Conservation (phyloP, 2,113 vertebrate genomes). For the Malurus cyaneus region DNA sequence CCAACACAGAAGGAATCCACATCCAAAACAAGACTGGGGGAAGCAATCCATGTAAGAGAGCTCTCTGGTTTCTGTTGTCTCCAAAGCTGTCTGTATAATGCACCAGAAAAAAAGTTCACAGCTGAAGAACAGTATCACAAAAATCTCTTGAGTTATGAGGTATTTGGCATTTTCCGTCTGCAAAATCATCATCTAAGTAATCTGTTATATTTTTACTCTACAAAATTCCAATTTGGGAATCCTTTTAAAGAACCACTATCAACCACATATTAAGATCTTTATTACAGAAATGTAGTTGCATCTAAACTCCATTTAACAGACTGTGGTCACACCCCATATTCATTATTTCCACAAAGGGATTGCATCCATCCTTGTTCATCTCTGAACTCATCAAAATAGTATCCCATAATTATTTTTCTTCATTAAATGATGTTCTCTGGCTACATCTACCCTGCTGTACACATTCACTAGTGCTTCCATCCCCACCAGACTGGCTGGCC, state of each 20-base stretch:
- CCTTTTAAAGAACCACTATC: neutral
- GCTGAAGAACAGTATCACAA: neutral
- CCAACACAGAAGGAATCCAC: neutral
- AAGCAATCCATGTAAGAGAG: neutral
- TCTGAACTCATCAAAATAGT: neutral
- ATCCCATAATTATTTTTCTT: neutral
- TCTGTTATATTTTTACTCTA: neutral
- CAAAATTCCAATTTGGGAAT: neutral
- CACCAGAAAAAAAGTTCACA: neutral
- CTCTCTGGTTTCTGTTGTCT: neutral
- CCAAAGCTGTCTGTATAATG: neutral
- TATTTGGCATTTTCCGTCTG: neutral
- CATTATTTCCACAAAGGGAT: neutral
- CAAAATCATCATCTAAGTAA: neutral
- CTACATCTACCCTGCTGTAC: neutral
- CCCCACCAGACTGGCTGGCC: neutral
- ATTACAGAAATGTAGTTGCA: neutral
- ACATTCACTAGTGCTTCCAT: neutral
- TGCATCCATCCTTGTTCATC: fast-evolving
- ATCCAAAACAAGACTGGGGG: neutral
- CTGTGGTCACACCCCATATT: neutral
- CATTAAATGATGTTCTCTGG: neutral
- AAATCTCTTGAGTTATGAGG: neutral
- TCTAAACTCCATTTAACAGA: neutral
- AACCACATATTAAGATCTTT: neutral